Conservation (phyloP, 1,140 invertebrate genomes). For the Ips nitidus region DNA sequence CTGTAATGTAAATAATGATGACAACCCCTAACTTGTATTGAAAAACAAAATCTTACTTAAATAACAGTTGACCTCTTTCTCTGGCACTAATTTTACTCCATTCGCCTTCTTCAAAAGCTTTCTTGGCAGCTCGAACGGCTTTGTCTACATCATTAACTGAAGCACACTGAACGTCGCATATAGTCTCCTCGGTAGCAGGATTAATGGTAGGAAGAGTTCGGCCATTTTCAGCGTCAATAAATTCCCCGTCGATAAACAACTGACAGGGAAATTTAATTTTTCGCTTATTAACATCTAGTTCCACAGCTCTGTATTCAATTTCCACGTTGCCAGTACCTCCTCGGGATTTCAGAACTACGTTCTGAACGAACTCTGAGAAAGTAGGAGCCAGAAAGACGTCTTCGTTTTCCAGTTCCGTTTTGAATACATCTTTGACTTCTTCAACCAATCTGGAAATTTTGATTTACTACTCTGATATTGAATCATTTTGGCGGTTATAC, state of each 20-base stretch:
- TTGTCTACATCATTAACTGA: slow-evolving; percentile 79
- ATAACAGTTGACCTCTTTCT: slow-evolving; percentile 75
- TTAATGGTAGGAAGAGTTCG: slow-evolving; percentile 73
- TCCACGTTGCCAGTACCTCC: slow-evolving; percentile 56
- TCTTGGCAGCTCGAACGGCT: slow-evolving; percentile 83
- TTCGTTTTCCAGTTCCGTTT: slow-evolving; percentile 80
- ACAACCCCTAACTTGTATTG: slow-evolving; percentile 27
- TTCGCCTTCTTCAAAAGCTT: slow-evolving; percentile 83
- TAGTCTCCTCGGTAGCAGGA: slow-evolving; percentile 81
- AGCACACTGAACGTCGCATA: slow-evolving; percentile 74
- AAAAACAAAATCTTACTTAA: slow-evolving; percentile 59
- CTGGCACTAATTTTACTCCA: slow-evolving; percentile 87
- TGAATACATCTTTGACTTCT: slow-evolving; percentile 83
- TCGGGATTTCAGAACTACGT: slow-evolving; percentile 66
- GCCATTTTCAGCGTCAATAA: slow-evolving; percentile 74
- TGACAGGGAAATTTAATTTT: slow-evolving; percentile 84
- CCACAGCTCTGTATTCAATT: slow-evolving; percentile 69
- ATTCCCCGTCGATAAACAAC: slow-evolving; percentile 89
- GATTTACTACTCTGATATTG: too few species aligned
- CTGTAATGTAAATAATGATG: slow-evolving; percentile 51
- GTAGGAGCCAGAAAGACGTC: slow-evolving; percentile 91
- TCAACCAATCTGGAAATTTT: slow-evolving; percentile 70
- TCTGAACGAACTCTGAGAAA: slow-evolving; percentile 77
- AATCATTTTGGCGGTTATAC: slow-evolving; percentile 44
- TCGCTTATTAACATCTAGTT: slow-evolving; percentile 80